Evolutionary conservation across 2,113 vertebrate genomes (phyloP), one percentile per base, ranked within the genome.

Genomic region (Saimiri boliviensis): DNA sequence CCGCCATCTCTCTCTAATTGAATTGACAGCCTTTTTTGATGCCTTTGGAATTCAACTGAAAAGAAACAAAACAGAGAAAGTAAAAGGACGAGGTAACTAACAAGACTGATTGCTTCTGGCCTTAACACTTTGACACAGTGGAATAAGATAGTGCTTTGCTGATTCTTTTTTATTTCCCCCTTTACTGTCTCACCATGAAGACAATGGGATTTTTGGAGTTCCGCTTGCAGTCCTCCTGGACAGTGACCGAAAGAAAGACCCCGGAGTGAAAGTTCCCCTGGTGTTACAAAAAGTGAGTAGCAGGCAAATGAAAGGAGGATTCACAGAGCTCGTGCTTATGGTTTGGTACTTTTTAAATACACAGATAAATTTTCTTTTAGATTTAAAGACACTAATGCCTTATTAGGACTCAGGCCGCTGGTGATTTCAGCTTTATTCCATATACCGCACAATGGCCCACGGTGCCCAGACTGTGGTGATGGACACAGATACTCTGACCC

Each of bases 241-340:
- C 83, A 99, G 98, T 7, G 99, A 99, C 98, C 99, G 99, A 89
- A 99, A 99, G 98, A 99, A 98, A 94, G 97, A 98, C 93, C 99
- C 99, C 30, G 99, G 98, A 85, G 98, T 99, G 70, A 99, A 99
- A 99, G 99, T 99, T 92, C 99, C 99, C 68, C 98, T 99, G 1
- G 99, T 99, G 37, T 99, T 99, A 95, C 99, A 99, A 98, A 99
- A 99, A 98, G 99, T 99, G 97, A 98, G 99, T 98, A 94, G 6
- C 35, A 4, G 4, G 14, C 21, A 40, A 16, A 27, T 49, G 12
- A 68, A 4, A 2, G 23, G 0, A n/a, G 14, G 0, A 10, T 23
- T 8, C 14, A 8, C 25, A n/a, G 49, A 81, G n/a, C 23, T 8
- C 27, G 1, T 63, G 27, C 17, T 66, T 54, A 2, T 27, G 30